Evolutionary conservation across 2,888 invertebrate species (phyloP).

Genomic region (Cephus sareptanus): DNA sequence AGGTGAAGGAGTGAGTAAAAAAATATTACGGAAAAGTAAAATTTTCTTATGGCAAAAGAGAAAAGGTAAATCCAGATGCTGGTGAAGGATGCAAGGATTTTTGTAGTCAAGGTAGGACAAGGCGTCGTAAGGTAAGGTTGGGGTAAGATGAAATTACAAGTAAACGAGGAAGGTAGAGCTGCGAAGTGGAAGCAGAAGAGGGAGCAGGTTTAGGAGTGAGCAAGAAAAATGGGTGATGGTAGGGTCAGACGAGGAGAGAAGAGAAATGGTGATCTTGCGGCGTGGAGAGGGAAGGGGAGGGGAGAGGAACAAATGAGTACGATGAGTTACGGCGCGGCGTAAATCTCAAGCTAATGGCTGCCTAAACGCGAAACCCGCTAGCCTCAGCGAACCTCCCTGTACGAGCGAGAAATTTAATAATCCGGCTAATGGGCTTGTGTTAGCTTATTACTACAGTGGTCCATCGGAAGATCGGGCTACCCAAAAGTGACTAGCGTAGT

Average conservation of each 20-base stretch:
- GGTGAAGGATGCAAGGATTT: neutral
- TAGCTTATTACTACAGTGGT: constrained; percentile 52
- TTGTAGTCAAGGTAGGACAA: neutral
- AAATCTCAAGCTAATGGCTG: constrained; percentile 65
- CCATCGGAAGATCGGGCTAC: neutral
- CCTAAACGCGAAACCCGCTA: constrained; percentile 65
- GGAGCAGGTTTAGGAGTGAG: constrained; percentile 13
- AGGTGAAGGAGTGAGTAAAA: neutral
- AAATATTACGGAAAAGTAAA: neutral
- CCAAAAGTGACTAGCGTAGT: neutral
- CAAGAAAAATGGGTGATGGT: constrained; percentile 26
- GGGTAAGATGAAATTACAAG: constrained; percentile 29
- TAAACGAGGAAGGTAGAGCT: constrained; percentile 18
- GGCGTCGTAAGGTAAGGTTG: constrained; percentile 28
- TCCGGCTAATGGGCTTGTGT: constrained; percentile 63
- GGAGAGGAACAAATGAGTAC: constrained; percentile 62
- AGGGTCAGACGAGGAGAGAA: constrained; percentile 12
- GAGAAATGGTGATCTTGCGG: constrained; percentile 24
- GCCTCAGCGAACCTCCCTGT: constrained; percentile 43
- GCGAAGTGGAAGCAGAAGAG: constrained; percentile 12
- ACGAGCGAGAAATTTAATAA: constrained; percentile 66
- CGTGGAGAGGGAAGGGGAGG: constrained; percentile 28
- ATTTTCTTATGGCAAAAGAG: neutral
- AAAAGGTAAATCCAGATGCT: neutral
- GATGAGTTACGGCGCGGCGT: constrained; percentile 66